Evolutionary conservation across 2,797 vertebrate species (phyloP).

Genomic region (Vespertilio murinus): DNA sequence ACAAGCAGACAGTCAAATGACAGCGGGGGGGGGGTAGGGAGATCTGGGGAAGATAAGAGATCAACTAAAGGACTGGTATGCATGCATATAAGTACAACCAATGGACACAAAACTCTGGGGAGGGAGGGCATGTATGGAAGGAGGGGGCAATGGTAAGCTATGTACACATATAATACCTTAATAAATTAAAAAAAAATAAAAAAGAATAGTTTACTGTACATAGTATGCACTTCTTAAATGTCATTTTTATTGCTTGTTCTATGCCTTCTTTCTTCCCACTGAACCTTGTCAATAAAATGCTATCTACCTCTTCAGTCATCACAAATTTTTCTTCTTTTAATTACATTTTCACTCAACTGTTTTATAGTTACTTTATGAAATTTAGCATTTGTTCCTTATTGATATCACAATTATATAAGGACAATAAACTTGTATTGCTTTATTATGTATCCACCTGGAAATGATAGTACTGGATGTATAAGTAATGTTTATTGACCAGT

Average conservation of each 20-base stretch:
- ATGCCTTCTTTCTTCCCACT: neutral
- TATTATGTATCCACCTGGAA: neutral
- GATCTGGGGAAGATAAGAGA: no score
- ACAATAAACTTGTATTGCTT: neutral
- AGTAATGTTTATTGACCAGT: neutral
- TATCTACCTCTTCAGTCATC: neutral
- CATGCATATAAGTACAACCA: no score
- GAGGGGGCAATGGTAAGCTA: no score
- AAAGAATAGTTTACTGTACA: no score
- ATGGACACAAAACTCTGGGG: no score
- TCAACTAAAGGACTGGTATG: no score
- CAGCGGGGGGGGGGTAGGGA: no score
- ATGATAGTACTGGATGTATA: neutral
- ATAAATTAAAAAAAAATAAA: no score
- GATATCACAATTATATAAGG: neutral
- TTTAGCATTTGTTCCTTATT: neutral
- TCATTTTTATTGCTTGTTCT: neutral
- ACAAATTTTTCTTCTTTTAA: neutral
- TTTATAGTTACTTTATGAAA: neutral
- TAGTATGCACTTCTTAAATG: neutral
- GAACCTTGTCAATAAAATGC: neutral
- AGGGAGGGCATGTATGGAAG: no score
- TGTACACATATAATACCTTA: no score
- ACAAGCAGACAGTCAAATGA: no score
- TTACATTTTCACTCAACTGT: neutral